Percentiles rank a stretch among this genome's conserved stretches.
Evolutionary conservation across 2,113 vertebrate species (phyloP).

Genomic region (Prunella himalayana): DNA sequence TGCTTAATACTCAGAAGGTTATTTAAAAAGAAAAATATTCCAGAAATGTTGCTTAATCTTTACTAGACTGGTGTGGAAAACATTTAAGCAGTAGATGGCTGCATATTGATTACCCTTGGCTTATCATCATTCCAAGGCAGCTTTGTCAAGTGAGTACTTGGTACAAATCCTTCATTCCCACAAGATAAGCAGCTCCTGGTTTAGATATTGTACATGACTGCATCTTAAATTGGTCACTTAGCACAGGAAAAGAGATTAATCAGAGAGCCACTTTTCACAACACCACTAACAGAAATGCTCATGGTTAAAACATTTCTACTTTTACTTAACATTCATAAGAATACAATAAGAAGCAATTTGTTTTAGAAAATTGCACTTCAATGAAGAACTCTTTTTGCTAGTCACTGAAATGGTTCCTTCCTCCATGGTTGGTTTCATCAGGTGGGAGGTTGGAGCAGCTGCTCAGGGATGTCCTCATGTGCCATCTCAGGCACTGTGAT

Average conservation of each 20-base stretch:
- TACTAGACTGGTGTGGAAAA: background rate
- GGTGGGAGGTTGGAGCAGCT: background rate
- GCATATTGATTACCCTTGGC: background rate
- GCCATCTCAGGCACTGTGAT: background rate
- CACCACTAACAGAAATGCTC: background rate
- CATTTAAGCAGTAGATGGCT: background rate
- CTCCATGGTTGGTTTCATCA: fast-evolving
- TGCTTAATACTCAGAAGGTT: background rate
- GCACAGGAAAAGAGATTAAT: background rate
- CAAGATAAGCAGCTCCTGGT: background rate
- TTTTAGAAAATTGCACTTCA: background rate
- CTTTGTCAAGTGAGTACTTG: background rate
- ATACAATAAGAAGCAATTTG: background rate
- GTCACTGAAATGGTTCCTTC: background rate
- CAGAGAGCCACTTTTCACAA: background rate
- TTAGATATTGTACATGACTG: background rate
- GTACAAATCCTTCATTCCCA: constrained; percentile 40
- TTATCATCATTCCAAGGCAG: background rate
- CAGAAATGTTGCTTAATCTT: background rate
- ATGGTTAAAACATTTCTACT: background rate
- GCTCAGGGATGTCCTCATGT: background rate
- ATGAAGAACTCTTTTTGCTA: background rate
- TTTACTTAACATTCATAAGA: background rate
- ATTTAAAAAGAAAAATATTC: background rate
- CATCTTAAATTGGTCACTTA: background rate